Base-by-base conservation (phyloP, 2,888 invertebrate genomes). In the Saturnia japonica region DNA sequence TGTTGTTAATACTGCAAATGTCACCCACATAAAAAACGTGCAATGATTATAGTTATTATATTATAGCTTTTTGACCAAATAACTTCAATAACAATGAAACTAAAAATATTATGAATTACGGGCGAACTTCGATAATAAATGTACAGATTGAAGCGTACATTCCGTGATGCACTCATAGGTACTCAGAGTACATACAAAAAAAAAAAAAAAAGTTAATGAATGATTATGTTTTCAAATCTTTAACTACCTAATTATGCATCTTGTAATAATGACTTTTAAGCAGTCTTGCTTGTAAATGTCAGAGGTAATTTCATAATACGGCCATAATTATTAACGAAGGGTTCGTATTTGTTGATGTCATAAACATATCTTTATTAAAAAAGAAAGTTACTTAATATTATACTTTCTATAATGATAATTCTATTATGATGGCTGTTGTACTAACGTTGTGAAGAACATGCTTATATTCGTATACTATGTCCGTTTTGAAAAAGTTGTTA, bases 261-360 rank as follows among this genome's bases (percentile, higher is more conserved):
- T 73, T 73, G 70, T 83, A 80, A 85, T 84, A 81, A 82, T 72
- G 7, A 78, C 77, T 76, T 77, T 76, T 79, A 75, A 77, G 73
- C 79, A 80, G 82, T 82, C 79, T 81, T 72, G 57, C 57, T 28
- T 28, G 25, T 60, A 74, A 70, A 75, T 79, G 80, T 84, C 79
- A 80, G 79, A 81, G 82, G 80, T 73, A 72, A 68, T 54, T 75
- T 77, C 71, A 77, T 78, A 77, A 60, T 62, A 68, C 54, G 68
- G 47, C 54, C 14, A 40, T 68, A 14, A 22, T 6, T 22, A 22
- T 22, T 40, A 28, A 12, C 2, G 47, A 40, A 54, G 43, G 34
- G 9, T 40, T 54, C 25, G 28, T 25, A 25, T 25, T 67, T 67
- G 47, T 47, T 45, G 19, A 28, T 28, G 19, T 11, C 9, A 28